Evolutionary conservation across 64 coral and sea anemone genomes (phyloP).

Genomic region (Montipora cactus): DNA sequence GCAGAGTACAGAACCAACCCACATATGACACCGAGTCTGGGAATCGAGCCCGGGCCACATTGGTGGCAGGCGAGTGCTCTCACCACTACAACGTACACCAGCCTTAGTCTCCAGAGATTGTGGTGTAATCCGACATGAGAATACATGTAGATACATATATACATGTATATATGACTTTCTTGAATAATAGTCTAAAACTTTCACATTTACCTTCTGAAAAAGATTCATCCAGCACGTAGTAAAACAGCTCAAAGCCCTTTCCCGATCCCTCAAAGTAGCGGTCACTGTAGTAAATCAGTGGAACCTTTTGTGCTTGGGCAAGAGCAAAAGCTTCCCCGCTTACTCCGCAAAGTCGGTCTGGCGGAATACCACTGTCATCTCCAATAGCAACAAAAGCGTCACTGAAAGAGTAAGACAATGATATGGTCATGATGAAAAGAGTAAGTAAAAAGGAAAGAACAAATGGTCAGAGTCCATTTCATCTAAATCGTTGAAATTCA

Average conservation of each 20-base stretch:
- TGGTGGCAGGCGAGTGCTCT: too few relatives aligned
- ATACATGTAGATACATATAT: too few relatives aligned
- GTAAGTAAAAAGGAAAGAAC: too few relatives aligned
- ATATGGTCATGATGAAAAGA: too few relatives aligned
- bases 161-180: neutral
- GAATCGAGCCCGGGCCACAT: too few relatives aligned
- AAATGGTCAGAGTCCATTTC: too few relatives aligned
- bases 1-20: too few relatives aligned
- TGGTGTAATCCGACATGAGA: too few relatives aligned
- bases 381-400: neutral
- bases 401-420: neutral
- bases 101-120: too few relatives aligned
- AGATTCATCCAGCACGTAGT: neutral
- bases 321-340: neutral
- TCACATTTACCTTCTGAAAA: neutral
- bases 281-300: neutral
- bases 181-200: neutral
- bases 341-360: neutral
- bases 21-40: too few relatives aligned
- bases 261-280: neutral
- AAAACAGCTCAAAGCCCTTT: neutral
- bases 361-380: constrained; percentile 14
- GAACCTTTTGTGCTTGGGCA: neutral
- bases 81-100: too few relatives aligned
- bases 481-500: too few relatives aligned